Evolutionary conservation across 2,113 vertebrate genomes (phyloP).

Genomic region (Edolisoma coerulescens): DNA sequence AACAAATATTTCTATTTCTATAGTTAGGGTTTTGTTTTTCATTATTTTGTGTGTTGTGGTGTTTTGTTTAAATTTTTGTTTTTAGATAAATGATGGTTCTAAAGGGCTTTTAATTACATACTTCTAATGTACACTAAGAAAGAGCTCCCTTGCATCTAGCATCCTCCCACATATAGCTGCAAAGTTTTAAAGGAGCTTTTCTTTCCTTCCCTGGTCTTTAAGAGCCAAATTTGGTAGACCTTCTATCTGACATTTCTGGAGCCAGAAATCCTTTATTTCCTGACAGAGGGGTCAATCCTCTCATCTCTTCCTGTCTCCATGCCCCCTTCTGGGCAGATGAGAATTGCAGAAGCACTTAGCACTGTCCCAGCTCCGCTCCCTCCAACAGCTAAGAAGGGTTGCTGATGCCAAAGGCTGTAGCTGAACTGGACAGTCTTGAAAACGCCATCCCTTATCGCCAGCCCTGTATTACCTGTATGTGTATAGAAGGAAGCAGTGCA

Average conservation of each 20-base stretch:
- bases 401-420: neutral
- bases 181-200: neutral
- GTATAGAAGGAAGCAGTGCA: neutral
- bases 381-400: neutral
- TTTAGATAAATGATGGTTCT: neutral
- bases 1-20: neutral
- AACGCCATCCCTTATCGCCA: neutral
- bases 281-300: neutral
- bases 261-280: neutral
- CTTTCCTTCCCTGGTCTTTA: neutral
- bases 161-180: neutral
- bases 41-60: neutral
- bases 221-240: neutral
- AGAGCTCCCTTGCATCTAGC: neutral
- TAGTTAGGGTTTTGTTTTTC: neutral
- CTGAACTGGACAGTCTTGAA: neutral
- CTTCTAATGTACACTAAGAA: neutral
- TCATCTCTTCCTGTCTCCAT: neutral
- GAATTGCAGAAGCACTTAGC: neutral
- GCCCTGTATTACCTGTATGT: neutral
- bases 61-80: neutral
- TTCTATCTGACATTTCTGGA: neutral
- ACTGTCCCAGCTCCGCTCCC: neutral
- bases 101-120: constrained; percentile 1
- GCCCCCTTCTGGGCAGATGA: neutral